Conservation (phyloP, 2,797 vertebrate genomes). For the Hippopotamyrus pictus region DNA sequence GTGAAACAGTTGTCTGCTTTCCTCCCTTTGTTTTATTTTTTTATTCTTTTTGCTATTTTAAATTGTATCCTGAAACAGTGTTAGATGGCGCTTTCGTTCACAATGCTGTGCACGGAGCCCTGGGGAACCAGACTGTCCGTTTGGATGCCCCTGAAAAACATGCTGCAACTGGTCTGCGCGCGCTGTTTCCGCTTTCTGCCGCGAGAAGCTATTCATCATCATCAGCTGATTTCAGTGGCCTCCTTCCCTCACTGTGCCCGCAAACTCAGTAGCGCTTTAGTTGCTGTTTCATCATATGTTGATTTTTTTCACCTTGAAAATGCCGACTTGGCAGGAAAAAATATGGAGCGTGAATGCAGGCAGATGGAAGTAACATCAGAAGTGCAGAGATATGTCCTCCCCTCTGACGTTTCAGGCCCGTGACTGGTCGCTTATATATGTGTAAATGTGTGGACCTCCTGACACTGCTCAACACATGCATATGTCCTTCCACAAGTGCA, state of each 20-base stretch:
- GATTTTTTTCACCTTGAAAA: neutral
- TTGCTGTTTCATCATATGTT: neutral
- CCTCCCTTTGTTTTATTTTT: neutral
- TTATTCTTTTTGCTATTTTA: neutral
- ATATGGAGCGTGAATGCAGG: neutral
- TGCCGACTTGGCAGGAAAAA: neutral
- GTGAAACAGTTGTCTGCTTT: neutral
- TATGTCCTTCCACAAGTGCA: neutral
- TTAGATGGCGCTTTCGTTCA: neutral
- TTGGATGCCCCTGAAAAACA: neutral
- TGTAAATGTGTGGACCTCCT: neutral
- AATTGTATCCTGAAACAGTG: neutral
- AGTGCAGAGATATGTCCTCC: neutral
- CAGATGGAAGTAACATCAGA: neutral
- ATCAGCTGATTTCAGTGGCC: neutral
- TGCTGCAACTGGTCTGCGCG: neutral
- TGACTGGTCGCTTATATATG: neutral
- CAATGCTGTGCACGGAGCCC: neutral
- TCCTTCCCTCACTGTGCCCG: neutral
- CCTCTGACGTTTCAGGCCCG: neutral
- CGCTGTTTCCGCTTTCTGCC: neutral
- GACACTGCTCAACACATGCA: neutral
- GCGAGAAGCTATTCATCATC: neutral
- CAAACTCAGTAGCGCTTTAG: neutral
- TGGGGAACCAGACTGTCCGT: neutral